These are phyloP conservation scores for Lophius americanus DNA, from an alignment of 2,797 vertebrate genomes.

Conservation along the genomic window DNA sequence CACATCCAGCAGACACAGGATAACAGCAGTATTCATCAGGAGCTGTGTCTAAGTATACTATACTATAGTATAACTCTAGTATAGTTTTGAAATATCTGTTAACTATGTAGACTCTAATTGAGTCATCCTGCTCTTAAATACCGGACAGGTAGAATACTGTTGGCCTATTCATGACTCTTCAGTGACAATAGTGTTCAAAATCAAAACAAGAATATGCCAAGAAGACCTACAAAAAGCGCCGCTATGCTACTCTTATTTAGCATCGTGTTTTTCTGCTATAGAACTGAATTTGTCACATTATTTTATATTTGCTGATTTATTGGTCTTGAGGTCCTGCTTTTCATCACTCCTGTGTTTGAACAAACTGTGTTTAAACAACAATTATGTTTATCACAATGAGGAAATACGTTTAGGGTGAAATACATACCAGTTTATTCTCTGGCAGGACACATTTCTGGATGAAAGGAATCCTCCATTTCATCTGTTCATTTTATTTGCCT, in stretches of 20 bases:
- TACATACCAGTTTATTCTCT: slow-evolving; percentile 27
- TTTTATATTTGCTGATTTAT: too few species aligned
- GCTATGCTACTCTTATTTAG: too few species aligned
- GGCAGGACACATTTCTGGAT: slow-evolving; percentile 16
- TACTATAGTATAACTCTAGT: too few species aligned
- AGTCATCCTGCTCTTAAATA: too few species aligned
- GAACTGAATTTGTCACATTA: neutral
- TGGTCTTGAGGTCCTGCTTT: neutral
- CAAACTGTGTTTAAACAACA: too few species aligned
- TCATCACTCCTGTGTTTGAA: neutral
- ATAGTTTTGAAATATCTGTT: neutral
- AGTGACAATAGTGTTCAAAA: neutral
- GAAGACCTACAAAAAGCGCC: too few species aligned
- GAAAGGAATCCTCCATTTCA: slow-evolving; percentile 13
- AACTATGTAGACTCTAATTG: neutral
- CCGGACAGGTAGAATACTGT: neutral
- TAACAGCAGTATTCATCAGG: neutral
- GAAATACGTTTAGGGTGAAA: slow-evolving; percentile 42
- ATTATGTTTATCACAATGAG: slow-evolving; percentile 21
- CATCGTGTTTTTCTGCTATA: too few species aligned
- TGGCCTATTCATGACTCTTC: too few species aligned
- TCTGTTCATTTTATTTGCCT: slow-evolving; percentile 10
- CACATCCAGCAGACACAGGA: neutral
- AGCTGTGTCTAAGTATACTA: neutral
- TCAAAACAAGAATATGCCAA: neutral